Evolutionary conservation across 2,888 invertebrate genomes (phyloP).

Genomic region (Ganaspis brasiliensis): DNA sequence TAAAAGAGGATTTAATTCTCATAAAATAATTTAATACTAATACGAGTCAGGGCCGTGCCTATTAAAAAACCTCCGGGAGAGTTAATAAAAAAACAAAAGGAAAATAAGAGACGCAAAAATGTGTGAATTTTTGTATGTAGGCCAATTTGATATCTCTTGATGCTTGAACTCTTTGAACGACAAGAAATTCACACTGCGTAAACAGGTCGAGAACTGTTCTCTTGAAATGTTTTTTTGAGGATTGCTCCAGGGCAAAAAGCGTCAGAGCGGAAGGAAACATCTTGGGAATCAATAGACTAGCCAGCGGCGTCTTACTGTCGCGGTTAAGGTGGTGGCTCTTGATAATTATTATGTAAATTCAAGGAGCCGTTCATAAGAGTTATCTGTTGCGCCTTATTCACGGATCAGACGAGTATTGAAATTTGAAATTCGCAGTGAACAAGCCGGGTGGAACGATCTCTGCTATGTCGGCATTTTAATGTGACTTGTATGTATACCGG

Average conservation of each 20-base stretch:
- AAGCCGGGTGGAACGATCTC: constrained; percentile 65
- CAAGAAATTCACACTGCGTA: constrained; percentile 23
- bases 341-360: constrained; percentile 68
- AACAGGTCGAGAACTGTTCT: constrained; percentile 5
- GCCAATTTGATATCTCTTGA: neutral
- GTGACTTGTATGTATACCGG: constrained; percentile 60
- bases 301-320: constrained; percentile 32
- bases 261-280: constrained; percentile 42
- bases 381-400: constrained; percentile 37
- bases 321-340: constrained; percentile 3
- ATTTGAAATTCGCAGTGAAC: constrained; percentile 65
- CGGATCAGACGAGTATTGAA: constrained; percentile 50
- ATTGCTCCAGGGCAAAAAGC: neutral
- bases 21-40: too few relatives aligned
- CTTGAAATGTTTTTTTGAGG: neutral
- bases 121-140: too few relatives aligned
- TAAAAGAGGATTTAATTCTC: too few relatives aligned
- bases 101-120: too few relatives aligned
- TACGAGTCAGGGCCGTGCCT: too few relatives aligned
- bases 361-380: constrained; percentile 52
- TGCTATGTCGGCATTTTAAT: constrained; percentile 68
- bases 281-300: constrained; percentile 40
- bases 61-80: too few relatives aligned
- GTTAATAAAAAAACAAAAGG: too few relatives aligned
- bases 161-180: neutral